phyloP scores from a whole-genome alignment of 1,140 invertebrate species.

The Agraylea sexmaculata region DNA sequence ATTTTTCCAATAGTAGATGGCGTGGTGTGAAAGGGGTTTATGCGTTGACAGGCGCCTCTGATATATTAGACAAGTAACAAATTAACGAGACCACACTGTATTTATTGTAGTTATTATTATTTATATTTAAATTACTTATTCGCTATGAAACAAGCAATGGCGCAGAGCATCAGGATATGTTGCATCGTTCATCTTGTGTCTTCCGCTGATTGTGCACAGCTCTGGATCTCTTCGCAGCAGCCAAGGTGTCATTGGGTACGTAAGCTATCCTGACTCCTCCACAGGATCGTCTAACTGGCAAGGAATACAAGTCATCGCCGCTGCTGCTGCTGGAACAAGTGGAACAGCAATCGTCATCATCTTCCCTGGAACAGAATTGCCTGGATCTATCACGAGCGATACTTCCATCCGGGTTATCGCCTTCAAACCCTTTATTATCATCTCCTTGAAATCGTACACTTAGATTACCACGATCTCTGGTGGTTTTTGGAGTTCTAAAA shows the following conservation, averaged over 20 bases:
- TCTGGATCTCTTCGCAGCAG: constrained; percentile 57
- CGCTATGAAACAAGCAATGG: constrained; percentile 13
- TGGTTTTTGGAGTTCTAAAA: constrained; percentile 15
- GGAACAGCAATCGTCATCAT: constrained; percentile 63
- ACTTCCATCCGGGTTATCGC: constrained; percentile 35
- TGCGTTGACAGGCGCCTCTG: too few species aligned
- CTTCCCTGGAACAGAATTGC: constrained; percentile 17
- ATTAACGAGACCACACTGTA: constrained; percentile 8
- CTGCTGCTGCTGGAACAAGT: constrained; percentile 78
- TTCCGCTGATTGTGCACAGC: constrained; percentile 31
- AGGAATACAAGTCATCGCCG: constrained; percentile 68
- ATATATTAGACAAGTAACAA: too few species aligned
- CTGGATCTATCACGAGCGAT: constrained; percentile 19
- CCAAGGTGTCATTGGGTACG: constrained; percentile 77
- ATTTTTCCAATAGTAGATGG: too few species aligned
- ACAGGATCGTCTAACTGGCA: constrained; percentile 68
- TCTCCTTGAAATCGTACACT: constrained; percentile 56
- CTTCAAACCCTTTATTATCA: constrained; percentile 45
- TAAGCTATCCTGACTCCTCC: constrained; percentile 79
- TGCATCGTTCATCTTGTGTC: constrained; percentile 51
- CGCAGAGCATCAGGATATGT: constrained; percentile 51
- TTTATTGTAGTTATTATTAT: constrained; percentile 8
- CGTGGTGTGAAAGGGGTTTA: too few species aligned
- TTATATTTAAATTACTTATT: constrained; percentile 14
- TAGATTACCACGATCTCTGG: constrained; percentile 26